Evolutionary conservation across 2,113 vertebrate species (phyloP), one percentile per base, ranked within the genome.

Genomic region (Zosterops lateralis): DNA sequence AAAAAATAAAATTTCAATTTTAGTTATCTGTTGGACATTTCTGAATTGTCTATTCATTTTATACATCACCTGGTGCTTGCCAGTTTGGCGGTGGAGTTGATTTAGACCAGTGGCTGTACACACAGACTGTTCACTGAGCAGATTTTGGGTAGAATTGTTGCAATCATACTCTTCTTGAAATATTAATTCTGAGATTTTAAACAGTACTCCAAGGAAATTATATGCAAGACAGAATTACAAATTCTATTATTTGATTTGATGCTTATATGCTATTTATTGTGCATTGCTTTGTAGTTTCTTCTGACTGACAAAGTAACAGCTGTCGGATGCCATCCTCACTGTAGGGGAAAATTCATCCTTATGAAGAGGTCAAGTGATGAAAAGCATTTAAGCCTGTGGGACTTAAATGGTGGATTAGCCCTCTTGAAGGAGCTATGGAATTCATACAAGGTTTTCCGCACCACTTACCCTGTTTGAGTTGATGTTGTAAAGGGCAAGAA

Each of bases 1-100:
- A 90, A 90, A 97, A 97, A 98, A 98, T 98, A 98, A 98, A 98
- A 97, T 97, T 97, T 97, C 93, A 97, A 96, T 97, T 98, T 98
- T 97, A 98, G 97, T 97, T 98, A 97, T 98, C 96, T 97, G 96
- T 97, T 98, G 97, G 97, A 98, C 97, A 98, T 97, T 97, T 97
- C 95, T 95, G 96, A 97, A 98, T 97, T 97, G 96, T 98, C 96
- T 98, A 92, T 97, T 98, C 97, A 97, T 98, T 98, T 97, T 89
- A 95, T 84, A 17, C 29, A 88, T 93, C 91, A 79, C 57, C 65
- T 58, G 82, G 86, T 90, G 14, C 68, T 95, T 96, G 80, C 86
- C 87, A 72, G 24, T 76, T 90, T 84, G 61, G 62, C 75, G 81
- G 77, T 87, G 71, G 89, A 88, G 56, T 91, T 93, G 78, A 89